A percentile compares a stretch with the other conserved stretches of the same genome.
These are phyloP conservation scores for Pentalonia nigronervosa DNA, from an alignment of 1,140 invertebrate species.

Conservation along the genomic window DNA sequence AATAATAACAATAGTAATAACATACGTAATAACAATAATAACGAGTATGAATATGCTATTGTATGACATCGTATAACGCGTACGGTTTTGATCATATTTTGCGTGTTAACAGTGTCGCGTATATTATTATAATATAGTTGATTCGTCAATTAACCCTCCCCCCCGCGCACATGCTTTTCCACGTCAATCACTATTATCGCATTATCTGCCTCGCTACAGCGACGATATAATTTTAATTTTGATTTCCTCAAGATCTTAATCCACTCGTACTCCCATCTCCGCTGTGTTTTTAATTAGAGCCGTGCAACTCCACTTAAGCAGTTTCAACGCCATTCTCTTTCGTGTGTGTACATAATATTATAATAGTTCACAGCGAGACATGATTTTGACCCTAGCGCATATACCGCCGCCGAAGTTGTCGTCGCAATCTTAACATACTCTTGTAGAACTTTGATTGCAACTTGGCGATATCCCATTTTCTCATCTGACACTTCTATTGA, in stretches of 20 bases:
- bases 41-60: neutral
- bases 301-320: neutral
- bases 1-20: no score
- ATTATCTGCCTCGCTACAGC: neutral
- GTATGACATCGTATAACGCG: no score
- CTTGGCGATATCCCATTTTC: neutral
- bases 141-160: neutral
- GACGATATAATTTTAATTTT: neutral
- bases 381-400: neutral
- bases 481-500: neutral
- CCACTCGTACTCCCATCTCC: neutral
- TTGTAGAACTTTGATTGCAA: neutral
- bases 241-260: neutral
- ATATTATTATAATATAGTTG: neutral
- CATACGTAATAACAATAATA: neutral
- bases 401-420: neutral
- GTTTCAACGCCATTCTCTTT: neutral
- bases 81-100: no score
- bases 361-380: no score
- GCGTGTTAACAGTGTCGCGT: neutral
- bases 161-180: neutral
- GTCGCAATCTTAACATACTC: neutral
- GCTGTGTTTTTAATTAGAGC: neutral
- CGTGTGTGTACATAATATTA: no score
- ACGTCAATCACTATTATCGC: neutral